Evolutionary conservation across 2,888 invertebrate genomes (phyloP), one percentile per base, ranked within the genome.

Genomic region (Hipparchia semele): DNA sequence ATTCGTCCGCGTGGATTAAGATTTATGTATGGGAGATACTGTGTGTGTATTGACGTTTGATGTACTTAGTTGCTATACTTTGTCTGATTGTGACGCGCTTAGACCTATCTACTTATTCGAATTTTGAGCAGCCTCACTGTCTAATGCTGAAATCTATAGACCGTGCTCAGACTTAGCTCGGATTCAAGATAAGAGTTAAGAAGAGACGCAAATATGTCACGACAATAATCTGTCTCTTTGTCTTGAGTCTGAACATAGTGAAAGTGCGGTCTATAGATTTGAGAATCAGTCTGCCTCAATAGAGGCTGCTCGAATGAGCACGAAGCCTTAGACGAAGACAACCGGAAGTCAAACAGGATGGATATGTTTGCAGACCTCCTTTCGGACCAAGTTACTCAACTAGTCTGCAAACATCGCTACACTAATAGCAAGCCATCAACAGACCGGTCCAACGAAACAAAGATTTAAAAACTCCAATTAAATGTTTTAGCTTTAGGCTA

Each of bases 341-440:
- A 12, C 10, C 39, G 39, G 54, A 66, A n/a, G 39, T n/a, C 39
- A 56, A 45, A 56, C 56, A 66, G n/a, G 33, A 51, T 70, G 56
- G 56, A 67, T 70, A 58, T 61, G 61, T 73, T 70, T 56, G 46
- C 49, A 61, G 23, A 56, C 66, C 64, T 62, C 68, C 59, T 73
- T 74, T 68, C 53, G 71, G 72, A 62, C 68, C 72, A 60, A 75
- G 71, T 73, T 60, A 71, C 74, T 67, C 71, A 74, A 74, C 75
- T 73, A 74, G 77, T 73, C 76, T 61, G 77, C 80, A 83, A 84
- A 85, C 84, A 85, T 81, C 79, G 80, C 49, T 81, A 81, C 81
- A 79, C 81, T 86, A 86, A 86, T 83, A 85, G 82, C 70, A 46
- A 71, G 59, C 83, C 84, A 82, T 84, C 83, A 84, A 81, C 81